A percentile compares a stretch with the other conserved stretches of the same genome.
Conservation (phyloP, 2,113 vertebrate genomes). For the Zosterops lateralis region DNA sequence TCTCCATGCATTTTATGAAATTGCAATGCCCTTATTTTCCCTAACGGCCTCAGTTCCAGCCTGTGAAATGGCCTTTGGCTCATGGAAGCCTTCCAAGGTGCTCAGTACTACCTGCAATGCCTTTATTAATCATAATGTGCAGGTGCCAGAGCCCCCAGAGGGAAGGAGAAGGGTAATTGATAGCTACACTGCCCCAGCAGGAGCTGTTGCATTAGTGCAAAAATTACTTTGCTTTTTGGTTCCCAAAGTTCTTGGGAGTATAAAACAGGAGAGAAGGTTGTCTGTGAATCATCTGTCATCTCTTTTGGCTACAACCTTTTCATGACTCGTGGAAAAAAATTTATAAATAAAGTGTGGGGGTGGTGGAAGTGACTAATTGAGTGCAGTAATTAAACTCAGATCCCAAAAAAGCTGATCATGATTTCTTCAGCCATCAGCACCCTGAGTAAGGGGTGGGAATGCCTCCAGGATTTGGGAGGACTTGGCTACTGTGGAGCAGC, state of each 20-base stretch:
- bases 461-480: neutral
- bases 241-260: constrained; percentile 29
- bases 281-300: constrained; percentile 50
- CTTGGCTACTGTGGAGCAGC: accelerated
- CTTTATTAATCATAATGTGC: neutral
- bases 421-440: neutral
- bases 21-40: neutral
- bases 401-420: neutral
- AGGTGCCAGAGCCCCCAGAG: constrained; percentile 3
- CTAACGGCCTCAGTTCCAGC: neutral
- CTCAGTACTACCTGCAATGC: neutral
- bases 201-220: neutral
- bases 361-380: constrained; percentile 36
- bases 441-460: neutral
- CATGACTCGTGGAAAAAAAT: neutral
- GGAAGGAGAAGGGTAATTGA: constrained; percentile 26
- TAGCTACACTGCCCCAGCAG: neutral
- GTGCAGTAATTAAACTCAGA: constrained; percentile 23
- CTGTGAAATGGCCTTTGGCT: neutral
- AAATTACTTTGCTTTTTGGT: constrained; percentile 38
- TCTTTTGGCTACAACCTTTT: constrained; percentile 37
- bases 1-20: neutral
- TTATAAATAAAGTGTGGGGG: constrained; percentile 33
- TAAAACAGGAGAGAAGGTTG: neutral
- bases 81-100: neutral